Evolutionary conservation across 2,888 invertebrate genomes (phyloP), one percentile per base, ranked within the genome.

Genomic region (Dicranocentrus wangi): DNA sequence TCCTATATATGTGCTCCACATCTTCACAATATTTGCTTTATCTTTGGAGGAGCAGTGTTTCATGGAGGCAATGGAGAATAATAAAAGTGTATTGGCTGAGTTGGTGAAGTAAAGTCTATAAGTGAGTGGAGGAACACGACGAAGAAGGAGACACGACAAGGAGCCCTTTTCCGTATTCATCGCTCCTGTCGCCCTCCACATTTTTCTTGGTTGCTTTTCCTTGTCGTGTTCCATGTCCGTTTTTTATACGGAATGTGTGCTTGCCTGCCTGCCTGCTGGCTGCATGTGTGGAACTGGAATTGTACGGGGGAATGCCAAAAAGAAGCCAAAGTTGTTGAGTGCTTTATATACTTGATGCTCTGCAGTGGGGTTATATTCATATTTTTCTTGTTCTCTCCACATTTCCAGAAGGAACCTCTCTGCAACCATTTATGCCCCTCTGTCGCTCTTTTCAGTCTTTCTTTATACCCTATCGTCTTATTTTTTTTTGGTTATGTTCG

Each of bases 131-230:
- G 58, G 1, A 15, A 58, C 15, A 47, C 5, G n/a, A 15, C n/a
- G 47, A n/a, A 47, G 47, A 39, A 39, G 5, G 39, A 39, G 39
- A 39, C n/a, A 32, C n/a, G 32, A 27, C 17, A 28, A 61, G 32
- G n/a, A 43, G 25, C 25, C 47, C 66, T 63, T 63, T 63, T 66
- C 39, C 43, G 66, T 66, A 66, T 66, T 66, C 66, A 66, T 66
- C 43, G 15, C 66, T 66, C 15, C 23, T 53, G 21, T 53, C 23
- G 13, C 47, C n/a, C 10, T 47, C 7, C n/a, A 7, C 47, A n/a
- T 47, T 65, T 43, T 43, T 15, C 39, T 66, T 32, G 5, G 2
- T 5, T 27, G 27, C 28, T 28, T 28, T 28, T 19, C 63, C 5
- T 15, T 60, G 53, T 68, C n/a, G 68, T 68, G 28, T 53, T 53